Evolutionary conservation across 2,797 vertebrate species (phyloP), one percentile per base, ranked within the genome.

Genomic region (Propithecus perrieri): DNA sequence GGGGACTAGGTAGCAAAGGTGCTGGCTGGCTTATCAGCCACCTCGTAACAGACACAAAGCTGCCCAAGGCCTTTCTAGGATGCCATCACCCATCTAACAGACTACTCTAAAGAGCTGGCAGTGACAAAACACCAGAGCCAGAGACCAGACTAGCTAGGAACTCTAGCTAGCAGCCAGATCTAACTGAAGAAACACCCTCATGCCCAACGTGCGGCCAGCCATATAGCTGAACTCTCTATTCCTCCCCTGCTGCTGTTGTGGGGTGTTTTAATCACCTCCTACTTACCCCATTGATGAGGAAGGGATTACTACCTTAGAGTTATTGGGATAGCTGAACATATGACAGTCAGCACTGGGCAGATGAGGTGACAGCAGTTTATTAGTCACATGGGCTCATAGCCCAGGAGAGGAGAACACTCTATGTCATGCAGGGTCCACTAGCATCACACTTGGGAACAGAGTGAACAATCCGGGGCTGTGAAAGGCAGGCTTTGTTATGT

Each of bases 381-480:
- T 28, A 38, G 20, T 83, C 24, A 83, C 33, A 43, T 1, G 22
- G 75, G 24, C 17, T 91, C 17, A 24, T 26, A 41, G 41, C 24
- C 26, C 33, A 26, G 6, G 61, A 33, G 18, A 85, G 30, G 65
- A 71, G 26, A 35, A 7, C 57, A 76, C 4, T 35, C 22, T 20
- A 46, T 1, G 3, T 7, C 9, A 35, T 0, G 1, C 8, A 55
- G 43, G 24, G 33, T 24, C 15, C 26, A 4, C 0, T 1, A 14
- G 26, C 9, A 2, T 30, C 15, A n/a, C 24, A 84, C 6, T 41
- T 15, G 6, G 26, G 24, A 72, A 76, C 2, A 35, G 38, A 90
- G 14, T 43, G 57, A 76, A 63, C 24, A 59, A 4, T 10, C 59
- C 41, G 2, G 20, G 20, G 3, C 12, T 76, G 28, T 71, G 38